These are phyloP conservation scores for Drosophila albomicans DNA, from an alignment of 1,140 invertebrate genomes.

Conservation along the genomic window DNA sequence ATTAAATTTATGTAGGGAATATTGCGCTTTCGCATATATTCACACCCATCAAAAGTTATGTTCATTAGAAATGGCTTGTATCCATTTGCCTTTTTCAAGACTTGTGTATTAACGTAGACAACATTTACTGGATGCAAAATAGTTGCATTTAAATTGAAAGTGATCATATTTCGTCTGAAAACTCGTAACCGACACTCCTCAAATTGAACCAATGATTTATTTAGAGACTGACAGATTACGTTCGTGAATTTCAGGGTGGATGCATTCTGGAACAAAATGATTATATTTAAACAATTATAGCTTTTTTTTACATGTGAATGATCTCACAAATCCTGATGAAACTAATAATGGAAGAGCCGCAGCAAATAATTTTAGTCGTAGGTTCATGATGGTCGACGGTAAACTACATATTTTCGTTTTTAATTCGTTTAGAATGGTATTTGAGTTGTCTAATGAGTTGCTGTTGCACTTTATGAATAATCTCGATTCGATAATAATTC, in stretches of 20 bases:
- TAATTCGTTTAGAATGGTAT: neutral
- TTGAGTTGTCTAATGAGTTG: neutral
- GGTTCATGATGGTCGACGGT: too few species aligned
- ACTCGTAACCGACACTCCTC: neutral
- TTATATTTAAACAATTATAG: too few species aligned
- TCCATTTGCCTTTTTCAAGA: constrained; percentile 1
- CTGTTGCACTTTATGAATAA: too few species aligned
- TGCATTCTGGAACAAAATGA: too few species aligned
- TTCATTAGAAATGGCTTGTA: constrained; percentile 1
- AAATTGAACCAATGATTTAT: neutral
- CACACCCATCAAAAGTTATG: neutral
- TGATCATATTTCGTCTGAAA: neutral
- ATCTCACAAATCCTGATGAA: too few species aligned
- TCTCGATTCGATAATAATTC: too few species aligned
- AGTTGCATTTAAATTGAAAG: neutral
- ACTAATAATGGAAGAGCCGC: too few species aligned
- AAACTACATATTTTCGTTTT: neutral
- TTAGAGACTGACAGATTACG: neutral
- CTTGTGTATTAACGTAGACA: neutral
- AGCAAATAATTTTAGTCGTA: too few species aligned
- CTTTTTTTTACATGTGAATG: too few species aligned
- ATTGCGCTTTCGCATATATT: neutral
- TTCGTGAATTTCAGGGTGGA: neutral
- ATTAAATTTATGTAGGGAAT: neutral
- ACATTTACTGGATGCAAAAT: neutral